phyloP scores from a whole-genome alignment of 2,888 invertebrate species.

The Drosophila tripunctata region DNA sequence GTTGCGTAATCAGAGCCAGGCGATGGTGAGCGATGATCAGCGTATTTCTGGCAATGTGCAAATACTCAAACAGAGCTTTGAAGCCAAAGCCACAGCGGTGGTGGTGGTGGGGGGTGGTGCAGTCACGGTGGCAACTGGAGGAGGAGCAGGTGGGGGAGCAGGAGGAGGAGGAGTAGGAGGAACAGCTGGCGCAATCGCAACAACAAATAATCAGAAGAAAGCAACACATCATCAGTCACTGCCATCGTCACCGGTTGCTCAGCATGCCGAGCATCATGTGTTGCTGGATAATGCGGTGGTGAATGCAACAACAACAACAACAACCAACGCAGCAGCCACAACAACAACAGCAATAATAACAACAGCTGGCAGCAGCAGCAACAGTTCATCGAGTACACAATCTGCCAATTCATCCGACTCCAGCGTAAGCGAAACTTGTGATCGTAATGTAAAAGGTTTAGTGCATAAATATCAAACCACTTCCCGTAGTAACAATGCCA shows the following conservation, averaged over 20 bases:
- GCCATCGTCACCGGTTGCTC: slow-evolving; percentile 88
- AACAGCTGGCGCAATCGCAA: background rate
- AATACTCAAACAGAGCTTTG: slow-evolving; percentile 94
- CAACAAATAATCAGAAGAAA: slow-evolving; percentile 65
- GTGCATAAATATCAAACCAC: slow-evolving; percentile 90
- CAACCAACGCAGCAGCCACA: slow-evolving; percentile 4
- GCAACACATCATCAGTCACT: slow-evolving; percentile 85
- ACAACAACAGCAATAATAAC: background rate
- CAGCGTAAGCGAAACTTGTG: slow-evolving; percentile 85
- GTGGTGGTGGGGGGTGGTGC: slow-evolving; percentile 30
- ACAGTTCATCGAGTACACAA: slow-evolving; percentile 48
- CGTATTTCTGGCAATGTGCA: slow-evolving; percentile 90
- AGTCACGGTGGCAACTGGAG: background rate
- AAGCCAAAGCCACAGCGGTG: slow-evolving; percentile 87
- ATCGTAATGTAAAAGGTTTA: slow-evolving; percentile 89
- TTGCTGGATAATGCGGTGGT: slow-evolving; percentile 69
- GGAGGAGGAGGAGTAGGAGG: slow-evolving; percentile 9
- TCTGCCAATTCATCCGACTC: slow-evolving; percentile 71
- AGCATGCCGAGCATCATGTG: slow-evolving; percentile 78
- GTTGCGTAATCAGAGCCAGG: slow-evolving; percentile 71
- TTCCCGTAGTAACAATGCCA: slow-evolving; percentile 71
- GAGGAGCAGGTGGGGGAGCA: no score
- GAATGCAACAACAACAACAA: slow-evolving; percentile 13
- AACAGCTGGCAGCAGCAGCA: no score
- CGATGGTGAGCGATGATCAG: slow-evolving; percentile 73